Conservation (phyloP, 2,113 vertebrate species). For the Mola mola region DNA sequence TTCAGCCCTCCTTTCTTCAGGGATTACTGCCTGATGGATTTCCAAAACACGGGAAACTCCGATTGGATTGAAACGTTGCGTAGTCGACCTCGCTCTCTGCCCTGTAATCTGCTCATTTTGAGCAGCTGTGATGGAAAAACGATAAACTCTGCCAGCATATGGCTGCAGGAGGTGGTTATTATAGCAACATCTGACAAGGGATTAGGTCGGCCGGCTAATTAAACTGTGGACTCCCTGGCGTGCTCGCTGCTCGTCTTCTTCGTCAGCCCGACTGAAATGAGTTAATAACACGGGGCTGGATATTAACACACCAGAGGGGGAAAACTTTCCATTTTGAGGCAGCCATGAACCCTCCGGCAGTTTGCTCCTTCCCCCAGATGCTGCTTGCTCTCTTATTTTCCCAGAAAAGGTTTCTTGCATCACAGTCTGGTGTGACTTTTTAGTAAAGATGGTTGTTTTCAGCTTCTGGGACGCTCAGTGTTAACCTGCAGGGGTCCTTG, state of each 20-base stretch:
- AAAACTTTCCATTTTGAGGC: conserved; percentile 13
- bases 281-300: conserved; percentile 18
- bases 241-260: background rate
- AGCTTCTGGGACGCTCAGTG: conserved; percentile 2
- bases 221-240: conserved; percentile 44
- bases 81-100: too few relatives aligned
- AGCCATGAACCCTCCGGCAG: conserved; percentile 12
- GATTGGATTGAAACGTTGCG: background rate
- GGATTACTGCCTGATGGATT: conserved; percentile 3
- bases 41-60: background rate
- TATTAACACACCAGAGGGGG: conserved; percentile 4
- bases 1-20: conserved; percentile 16
- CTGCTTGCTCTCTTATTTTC: background rate
- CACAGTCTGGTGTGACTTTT: background rate
- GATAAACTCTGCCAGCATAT: conserved; percentile 27
- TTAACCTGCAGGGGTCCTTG: background rate
- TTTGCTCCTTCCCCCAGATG: background rate
- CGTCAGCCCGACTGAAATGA: conserved; percentile 35
- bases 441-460: too few relatives aligned
- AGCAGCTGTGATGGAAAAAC: conserved; percentile 30
- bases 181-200: conserved; percentile 45
- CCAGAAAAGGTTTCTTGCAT: background rate
- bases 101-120: conserved; percentile 4
- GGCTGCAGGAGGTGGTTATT: conserved; percentile 54
- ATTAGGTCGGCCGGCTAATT: conserved; percentile 63